Evolutionary conservation across 2,888 invertebrate genomes (phyloP).

Genomic region (Protophormia terraenovae): DNA sequence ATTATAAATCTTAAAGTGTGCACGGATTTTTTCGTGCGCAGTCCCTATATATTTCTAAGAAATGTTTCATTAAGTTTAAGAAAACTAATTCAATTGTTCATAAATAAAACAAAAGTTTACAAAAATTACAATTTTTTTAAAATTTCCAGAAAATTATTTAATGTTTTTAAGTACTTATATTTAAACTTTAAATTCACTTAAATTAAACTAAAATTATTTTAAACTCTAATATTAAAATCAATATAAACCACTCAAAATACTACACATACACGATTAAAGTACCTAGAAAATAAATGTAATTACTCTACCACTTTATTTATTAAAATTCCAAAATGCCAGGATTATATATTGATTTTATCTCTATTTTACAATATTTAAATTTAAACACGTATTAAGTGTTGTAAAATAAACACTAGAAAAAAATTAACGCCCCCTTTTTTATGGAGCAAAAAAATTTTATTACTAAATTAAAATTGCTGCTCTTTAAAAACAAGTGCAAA

Average conservation of each 20-base stretch:
- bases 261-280: neutral
- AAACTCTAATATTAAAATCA: neutral
- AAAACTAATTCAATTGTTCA: too few relatives aligned
- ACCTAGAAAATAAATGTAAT: neutral
- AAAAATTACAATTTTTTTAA: too few relatives aligned
- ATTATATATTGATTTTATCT: slow-evolving; percentile 22
- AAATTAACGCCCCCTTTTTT: slow-evolving; percentile 1
- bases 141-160: too few relatives aligned
- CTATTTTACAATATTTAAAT: neutral
- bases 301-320: neutral
- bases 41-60: too few relatives aligned
- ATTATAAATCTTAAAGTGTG: too few relatives aligned
- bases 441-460: neutral
- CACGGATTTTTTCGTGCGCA: too few relatives aligned
- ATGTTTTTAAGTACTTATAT: too few relatives aligned
- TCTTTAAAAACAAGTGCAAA: slow-evolving; percentile 11
- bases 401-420: slow-evolving; percentile 1
- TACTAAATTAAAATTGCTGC: slow-evolving; percentile 40
- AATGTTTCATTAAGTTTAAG: too few relatives aligned
- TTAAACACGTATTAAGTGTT: slow-evolving; percentile 44
- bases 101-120: too few relatives aligned
- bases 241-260: neutral
- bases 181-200: too few relatives aligned
- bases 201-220: too few relatives aligned
- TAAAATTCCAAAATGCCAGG: neutral